A percentile compares a stretch with the other conserved stretches of the same genome.
Conservation (phyloP, 2,888 invertebrate genomes). For the Cyclophora albipunctata region DNA sequence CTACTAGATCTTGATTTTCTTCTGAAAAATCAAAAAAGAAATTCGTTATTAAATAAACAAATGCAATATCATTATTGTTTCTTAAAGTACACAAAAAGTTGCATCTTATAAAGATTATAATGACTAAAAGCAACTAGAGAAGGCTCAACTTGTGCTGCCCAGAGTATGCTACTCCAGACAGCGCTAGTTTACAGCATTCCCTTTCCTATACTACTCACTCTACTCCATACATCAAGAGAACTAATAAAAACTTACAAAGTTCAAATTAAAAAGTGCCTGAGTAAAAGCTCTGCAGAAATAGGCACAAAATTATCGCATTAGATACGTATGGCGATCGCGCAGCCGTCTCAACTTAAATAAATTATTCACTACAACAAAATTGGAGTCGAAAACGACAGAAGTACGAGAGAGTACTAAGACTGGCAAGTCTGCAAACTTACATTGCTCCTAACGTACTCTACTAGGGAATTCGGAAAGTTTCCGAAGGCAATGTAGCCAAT, state of each 20-base stretch:
- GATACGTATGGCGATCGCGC: not conserved
- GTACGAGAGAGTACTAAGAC: not conserved
- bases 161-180: too few relatives aligned
- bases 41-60: too few relatives aligned
- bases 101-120: too few relatives aligned
- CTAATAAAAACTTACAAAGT: not conserved
- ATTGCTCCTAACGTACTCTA: slow-evolving; percentile 35
- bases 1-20: too few relatives aligned
- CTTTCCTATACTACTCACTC: too few relatives aligned
- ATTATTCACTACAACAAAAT: slow-evolving; percentile 18
- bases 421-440: slow-evolving; percentile 43
- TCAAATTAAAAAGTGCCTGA: not conserved
- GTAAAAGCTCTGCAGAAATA: not conserved
- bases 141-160: too few relatives aligned
- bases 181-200: too few relatives aligned
- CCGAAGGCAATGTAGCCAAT: slow-evolving; percentile 47
- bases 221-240: too few relatives aligned
- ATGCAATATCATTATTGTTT: too few relatives aligned
- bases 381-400: slow-evolving; percentile 25
- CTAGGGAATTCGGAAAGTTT: slow-evolving; percentile 43
- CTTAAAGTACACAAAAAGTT: too few relatives aligned
- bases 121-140: too few relatives aligned
- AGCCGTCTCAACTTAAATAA: slow-evolving; percentile 13
- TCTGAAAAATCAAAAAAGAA: too few relatives aligned
- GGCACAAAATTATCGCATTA: not conserved